Base-by-base conservation (phyloP, 2,888 invertebrate genomes). In the Taphrorychus bicolor region DNA sequence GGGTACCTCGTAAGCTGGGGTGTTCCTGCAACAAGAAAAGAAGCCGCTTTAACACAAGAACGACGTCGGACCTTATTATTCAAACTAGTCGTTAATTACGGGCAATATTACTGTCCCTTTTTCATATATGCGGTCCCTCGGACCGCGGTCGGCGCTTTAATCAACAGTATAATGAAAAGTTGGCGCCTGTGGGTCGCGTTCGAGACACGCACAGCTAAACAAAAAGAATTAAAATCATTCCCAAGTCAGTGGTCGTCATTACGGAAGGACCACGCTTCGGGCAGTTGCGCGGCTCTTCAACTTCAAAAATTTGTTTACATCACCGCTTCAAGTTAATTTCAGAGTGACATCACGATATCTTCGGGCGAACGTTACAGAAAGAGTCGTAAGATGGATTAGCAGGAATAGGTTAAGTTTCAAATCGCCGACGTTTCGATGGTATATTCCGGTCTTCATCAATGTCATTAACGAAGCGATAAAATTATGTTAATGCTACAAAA, bases 1-100 rank as follows among this genome's bases (percentile, higher is more conserved):
- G 98, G 76, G 97, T 97, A 75, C 95, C 95, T 77, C 95, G 89
- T 76, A 96, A 87, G 78, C 95, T 93, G 76, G 95, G 94, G 83
- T 96, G 96, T 84, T 96, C 96, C 96, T 96, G 89, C 71, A 91
- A 91, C 14, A 7, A 45, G 11, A 14, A 45, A 45, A 5, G 11
- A 45, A 45, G 17, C 17, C 1, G 17, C 45, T 5, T 2, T 45
- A 45, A 17, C 17, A 7, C 16, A 45, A 45, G 9, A 45, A 45
- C 14, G 14, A 45, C 17, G 14, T 45, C 45, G 14, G 18, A 21
- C 32, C 24, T 53, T 42, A 66, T 61, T 66, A 52, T 52, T 32
- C 32, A 60, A 60, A 66, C 60, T 14, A 49, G 59, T 66, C 54
- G 58, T 66, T 66, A 66, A 66, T 66, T 66, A 66, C 56, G 52